These are phyloP conservation scores for Argyra leucocephala DNA, from an alignment of 2,888 invertebrate genomes.

Conservation along the genomic window DNA sequence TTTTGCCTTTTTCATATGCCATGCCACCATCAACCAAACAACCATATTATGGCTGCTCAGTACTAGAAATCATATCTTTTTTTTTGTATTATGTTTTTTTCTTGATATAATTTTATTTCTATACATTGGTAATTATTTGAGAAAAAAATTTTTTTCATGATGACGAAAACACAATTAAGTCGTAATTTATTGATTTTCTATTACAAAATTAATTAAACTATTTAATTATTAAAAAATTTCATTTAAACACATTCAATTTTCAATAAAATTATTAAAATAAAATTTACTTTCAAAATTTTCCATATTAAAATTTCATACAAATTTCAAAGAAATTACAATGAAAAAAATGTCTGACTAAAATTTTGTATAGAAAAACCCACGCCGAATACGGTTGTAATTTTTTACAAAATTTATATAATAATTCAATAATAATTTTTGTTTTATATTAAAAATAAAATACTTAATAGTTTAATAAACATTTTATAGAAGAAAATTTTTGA, in stretches of 20 bases:
- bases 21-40: no score
- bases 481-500: slow-evolving; percentile 34
- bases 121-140: slow-evolving; percentile 14
- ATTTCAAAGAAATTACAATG: background rate
- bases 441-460: slow-evolving; percentile 27
- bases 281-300: background rate
- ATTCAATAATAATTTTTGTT: slow-evolving; percentile 29
- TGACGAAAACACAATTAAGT: slow-evolving; percentile 23
- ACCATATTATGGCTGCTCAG: slow-evolving; percentile 2
- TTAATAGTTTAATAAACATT: slow-evolving; percentile 27
- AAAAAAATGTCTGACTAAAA: slow-evolving; percentile 15
- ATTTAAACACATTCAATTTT: background rate
- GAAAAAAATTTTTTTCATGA: slow-evolving; percentile 19
- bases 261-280: background rate
- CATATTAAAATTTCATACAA: background rate
- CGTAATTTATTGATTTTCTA: slow-evolving; percentile 18
- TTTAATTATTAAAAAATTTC: background rate
- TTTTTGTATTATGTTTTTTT: background rate
- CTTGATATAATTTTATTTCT: background rate
- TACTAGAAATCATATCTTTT: background rate
- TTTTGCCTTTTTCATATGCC: background rate
- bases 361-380: slow-evolving; percentile 26
- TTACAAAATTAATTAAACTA: background rate
- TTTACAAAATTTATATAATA: slow-evolving; percentile 37
- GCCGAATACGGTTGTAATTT: slow-evolving; percentile 34